These are phyloP conservation scores for Syrrhaptes paradoxus DNA, from an alignment of 2,113 vertebrate genomes.

Conservation along the genomic window DNA sequence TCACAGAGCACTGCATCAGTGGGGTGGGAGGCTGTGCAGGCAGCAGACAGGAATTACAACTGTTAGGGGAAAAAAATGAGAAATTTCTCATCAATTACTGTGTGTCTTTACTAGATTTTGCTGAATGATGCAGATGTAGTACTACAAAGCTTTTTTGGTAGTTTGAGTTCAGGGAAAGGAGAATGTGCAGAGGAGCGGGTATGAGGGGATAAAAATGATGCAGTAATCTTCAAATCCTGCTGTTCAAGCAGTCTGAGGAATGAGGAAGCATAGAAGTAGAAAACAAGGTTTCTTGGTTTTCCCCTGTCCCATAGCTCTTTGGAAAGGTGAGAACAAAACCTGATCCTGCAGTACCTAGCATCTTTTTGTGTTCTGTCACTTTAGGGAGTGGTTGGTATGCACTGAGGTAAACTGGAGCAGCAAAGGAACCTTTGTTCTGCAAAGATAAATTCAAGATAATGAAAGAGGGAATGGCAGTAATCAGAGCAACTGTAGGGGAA, in stretches of 20 bases:
- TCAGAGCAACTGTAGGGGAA: not conserved
- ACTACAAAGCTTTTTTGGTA: not conserved
- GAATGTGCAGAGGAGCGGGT: not conserved
- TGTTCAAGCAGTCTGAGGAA: not conserved
- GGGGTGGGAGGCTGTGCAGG: slow-evolving; percentile 10
- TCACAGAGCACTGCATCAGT: slow-evolving; percentile 40
- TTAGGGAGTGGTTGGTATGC: not conserved
- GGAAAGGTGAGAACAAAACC: not conserved
- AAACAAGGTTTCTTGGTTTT: not conserved
- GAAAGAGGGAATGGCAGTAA: not conserved
- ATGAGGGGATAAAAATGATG: not conserved
- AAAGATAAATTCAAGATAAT: not conserved
- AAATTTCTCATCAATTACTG: slow-evolving; percentile 55
- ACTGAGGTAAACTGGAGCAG: not conserved
- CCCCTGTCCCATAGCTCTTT: not conserved
- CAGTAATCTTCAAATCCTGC: not conserved
- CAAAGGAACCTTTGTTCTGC: not conserved
- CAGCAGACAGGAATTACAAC: slow-evolving; percentile 59
- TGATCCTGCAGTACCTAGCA: not conserved
- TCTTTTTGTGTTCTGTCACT: not conserved
- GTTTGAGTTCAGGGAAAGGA: not conserved
- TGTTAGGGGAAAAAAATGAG: not conserved
- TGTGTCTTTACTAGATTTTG: not conserved
- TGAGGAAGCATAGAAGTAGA: not conserved
- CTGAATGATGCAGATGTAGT: slow-evolving; percentile 31